Evolutionary conservation across 1,140 invertebrate species (phyloP), one percentile per base, ranked within the genome.

Genomic region (Drosophila elegans): DNA sequence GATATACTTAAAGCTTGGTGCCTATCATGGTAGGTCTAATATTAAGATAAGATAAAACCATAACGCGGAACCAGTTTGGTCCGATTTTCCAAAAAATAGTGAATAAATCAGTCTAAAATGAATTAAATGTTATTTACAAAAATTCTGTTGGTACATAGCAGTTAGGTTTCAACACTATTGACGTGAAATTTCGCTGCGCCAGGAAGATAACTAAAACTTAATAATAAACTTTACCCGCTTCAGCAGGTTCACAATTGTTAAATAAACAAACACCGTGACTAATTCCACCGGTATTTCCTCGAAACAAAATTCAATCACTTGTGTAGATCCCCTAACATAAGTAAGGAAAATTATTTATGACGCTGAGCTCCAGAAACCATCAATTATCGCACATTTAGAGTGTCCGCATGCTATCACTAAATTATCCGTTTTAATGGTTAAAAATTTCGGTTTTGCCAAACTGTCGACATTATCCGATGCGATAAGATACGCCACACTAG

Each of bases 381-480:
- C 68, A 78, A 86, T 86, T 86, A 86, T 67, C 38, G 42, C 29
- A 64, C 62, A 57, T 85, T 80, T 74, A 25, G 52, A 57, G 51
- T 59, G 38, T 67, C 57, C 64, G 61, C 68, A 32, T 55, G 59
- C 60, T 84, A 84, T 85, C 81, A 78, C 29, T 51, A 52, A 77
- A 78, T 81, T 74, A 78, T 29, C 45, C 51, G 61, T 74, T 74
- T 69, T 57, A 74, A 74, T 80, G 67, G 55, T 62, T 59, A 52
- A 71, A 66, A 63, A 60, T 66, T 46, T 64, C 55, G 49, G 42
- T 67, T 75, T 57, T 38, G 62, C 36, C 44, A 74, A 51, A 42
- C 29, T 36, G n/a, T n/a, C 27, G 29, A 56, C 59, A 67, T 39
- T 79, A 46, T 61, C 16, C 41, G 41, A 42, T 16, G 12, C 44